Evolutionary conservation across 2,113 vertebrate species (phyloP), one percentile per base, ranked within the genome.

Genomic region (Eulacestoma nigropectus): DNA sequence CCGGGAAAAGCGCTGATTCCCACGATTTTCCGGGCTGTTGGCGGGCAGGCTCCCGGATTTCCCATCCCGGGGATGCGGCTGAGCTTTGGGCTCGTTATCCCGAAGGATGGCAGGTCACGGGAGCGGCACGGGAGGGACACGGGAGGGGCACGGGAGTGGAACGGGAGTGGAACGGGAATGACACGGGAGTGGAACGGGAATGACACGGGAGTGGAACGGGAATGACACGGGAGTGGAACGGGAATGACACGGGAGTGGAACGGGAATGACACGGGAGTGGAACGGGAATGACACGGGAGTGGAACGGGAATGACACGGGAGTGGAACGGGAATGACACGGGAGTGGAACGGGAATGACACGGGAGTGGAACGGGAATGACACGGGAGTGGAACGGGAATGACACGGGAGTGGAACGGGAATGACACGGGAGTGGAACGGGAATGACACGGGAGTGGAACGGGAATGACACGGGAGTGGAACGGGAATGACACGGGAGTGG

Each of bases 91-190:
- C 0, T n/a, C 16, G 19, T 11, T 4, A 13, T 16, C 22, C 52
- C 62, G 3, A 2, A 3, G 0, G 23, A 3, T 3, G 13, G 8
- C 12, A 1, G 20, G 46, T 18, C 84, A 68, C 8, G 50, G 10
- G 9, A 22, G 33, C 1, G 27, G 10, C 46, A 11, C 8, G 8
- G 12, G 47, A 13, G 35, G 0, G 49, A 56, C 23, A 32, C 0
- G 0, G 44, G 41, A 35, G 30, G 8, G 33, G n/a, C 70, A 57
- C 13, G 1, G 18, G 18, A 26, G 7, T 0, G 39, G 26, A 46
- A 32, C 37, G 0, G 1, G 59, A 16, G 0, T 0, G 37, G 35
- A 29, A 26, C 1, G 0, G 47, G 67, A 32, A 41, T 22, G 41
- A 30, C 67, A n/a, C 11, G 4, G 35, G 29, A 52, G 2, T 16